Evolutionary conservation across 1,140 invertebrate genomes (phyloP).

Genomic region (Leptopilina clavipes): DNA sequence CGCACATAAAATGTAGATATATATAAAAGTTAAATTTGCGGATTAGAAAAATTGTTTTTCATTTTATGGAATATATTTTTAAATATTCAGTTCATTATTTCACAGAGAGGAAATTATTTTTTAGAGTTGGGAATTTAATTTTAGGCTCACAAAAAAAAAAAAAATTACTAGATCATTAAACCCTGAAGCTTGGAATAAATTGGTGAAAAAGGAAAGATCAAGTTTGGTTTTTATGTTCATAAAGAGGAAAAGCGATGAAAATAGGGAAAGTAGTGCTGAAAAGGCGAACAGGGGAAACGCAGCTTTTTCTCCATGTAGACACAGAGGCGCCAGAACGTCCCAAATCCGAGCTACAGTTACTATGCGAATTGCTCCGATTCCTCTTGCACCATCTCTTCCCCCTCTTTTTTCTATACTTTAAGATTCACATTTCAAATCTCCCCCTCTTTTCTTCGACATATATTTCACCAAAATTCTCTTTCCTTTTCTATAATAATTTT

Average conservation of each 20-base stretch:
- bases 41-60: too few species aligned
- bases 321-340: constrained; percentile 62
- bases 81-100: too few species aligned
- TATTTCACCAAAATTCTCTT: too few species aligned
- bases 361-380: constrained; percentile 46
- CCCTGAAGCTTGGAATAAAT: neutral
- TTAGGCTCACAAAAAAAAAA: too few species aligned
- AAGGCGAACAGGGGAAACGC: constrained; percentile 40
- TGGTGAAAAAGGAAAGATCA: neutral
- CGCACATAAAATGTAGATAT: too few species aligned
- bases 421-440: neutral
- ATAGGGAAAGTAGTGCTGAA: constrained; percentile 10
- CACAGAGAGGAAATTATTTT: too few species aligned
- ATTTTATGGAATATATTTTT: too few species aligned
- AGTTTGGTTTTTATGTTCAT: neutral
- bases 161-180: neutral
- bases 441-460: neutral
- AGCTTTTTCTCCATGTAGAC: constrained; percentile 64
- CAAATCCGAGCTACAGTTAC: constrained; percentile 55
- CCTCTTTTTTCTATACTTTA: neutral
- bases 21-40: too few species aligned
- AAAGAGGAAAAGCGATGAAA: neutral
- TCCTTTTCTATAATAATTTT: too few species aligned
- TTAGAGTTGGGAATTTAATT: too few species aligned
- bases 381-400: neutral